A percentile compares a stretch with the other conserved stretches of the same genome.
These are phyloP conservation scores for Oscheius sp. DNA, from an alignment of 2,888 invertebrate species.

Conservation along the genomic window DNA sequence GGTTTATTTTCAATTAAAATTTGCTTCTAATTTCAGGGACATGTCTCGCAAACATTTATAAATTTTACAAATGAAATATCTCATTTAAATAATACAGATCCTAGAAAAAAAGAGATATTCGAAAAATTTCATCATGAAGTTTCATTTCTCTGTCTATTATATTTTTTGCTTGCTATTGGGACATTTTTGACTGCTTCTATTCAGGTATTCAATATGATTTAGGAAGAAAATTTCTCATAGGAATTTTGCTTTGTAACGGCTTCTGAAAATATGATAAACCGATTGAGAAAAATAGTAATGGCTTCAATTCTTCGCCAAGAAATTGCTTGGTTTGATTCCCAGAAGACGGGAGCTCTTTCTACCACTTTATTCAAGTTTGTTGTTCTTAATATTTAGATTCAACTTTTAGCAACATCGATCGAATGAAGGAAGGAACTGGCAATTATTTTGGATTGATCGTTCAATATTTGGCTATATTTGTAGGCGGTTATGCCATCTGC, in stretches of 20 bases:
- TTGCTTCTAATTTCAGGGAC: neutral
- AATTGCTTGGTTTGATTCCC: constrained; percentile 72
- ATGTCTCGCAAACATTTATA: constrained; percentile 8
- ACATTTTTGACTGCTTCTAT: constrained; percentile 36
- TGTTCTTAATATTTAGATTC: too few relatives aligned
- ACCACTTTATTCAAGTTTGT: constrained; percentile 73
- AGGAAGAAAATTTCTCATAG: constrained; percentile 51
- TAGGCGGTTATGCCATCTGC: constrained; percentile 43
- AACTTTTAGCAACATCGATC: constrained; percentile 59
- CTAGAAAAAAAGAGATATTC: neutral
- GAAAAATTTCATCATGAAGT: constrained; percentile 3
- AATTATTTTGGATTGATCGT: constrained; percentile 62
- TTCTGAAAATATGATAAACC: constrained; percentile 72
- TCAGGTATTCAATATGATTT: neutral
- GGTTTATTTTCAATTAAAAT: neutral
- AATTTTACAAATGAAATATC: constrained; percentile 16
- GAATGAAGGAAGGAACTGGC: constrained; percentile 62
- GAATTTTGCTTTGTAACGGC: constrained; percentile 71
- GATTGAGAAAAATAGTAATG: constrained; percentile 72
- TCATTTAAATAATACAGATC: neutral
- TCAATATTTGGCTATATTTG: constrained; percentile 39
- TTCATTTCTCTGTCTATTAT: constrained; percentile 39
- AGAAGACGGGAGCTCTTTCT: constrained; percentile 72
- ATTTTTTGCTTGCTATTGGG: constrained; percentile 49
- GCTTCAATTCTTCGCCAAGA: constrained; percentile 68